Evolutionary conservation across 2,797 vertebrate genomes (phyloP).

Genomic region (Varecia variegata): DNA sequence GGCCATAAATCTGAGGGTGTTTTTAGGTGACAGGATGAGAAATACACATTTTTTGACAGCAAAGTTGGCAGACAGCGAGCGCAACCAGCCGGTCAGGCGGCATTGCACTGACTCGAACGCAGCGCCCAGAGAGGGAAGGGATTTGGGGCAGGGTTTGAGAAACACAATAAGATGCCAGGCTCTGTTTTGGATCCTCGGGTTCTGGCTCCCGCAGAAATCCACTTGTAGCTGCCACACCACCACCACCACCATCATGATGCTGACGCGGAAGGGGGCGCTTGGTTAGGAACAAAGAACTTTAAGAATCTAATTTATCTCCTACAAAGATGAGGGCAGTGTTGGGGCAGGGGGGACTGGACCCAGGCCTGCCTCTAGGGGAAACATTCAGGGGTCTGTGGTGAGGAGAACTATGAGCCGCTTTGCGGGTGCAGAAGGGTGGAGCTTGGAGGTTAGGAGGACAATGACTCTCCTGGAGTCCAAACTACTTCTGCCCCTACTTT

Average conservation of each 20-base stretch:
- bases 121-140: background rate
- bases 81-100: background rate
- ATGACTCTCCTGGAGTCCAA: background rate
- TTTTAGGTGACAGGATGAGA: background rate
- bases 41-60: background rate
- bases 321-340: background rate
- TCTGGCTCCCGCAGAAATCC: constrained; percentile 31
- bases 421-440: background rate
- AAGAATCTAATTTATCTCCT: background rate
- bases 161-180: background rate
- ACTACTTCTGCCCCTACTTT: background rate
- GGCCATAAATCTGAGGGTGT: background rate
- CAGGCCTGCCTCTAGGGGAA: background rate
- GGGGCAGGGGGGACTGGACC: background rate
- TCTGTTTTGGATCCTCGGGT: background rate
- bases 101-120: background rate
- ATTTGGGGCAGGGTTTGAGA: background rate
- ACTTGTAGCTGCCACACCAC: background rate
- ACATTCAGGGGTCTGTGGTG: background rate
- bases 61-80: background rate
- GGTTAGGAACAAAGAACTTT: constrained; percentile 53
- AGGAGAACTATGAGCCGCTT: background rate
- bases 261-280: background rate
- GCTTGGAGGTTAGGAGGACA: background rate
- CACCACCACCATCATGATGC: background rate